Percentiles rank a stretch among this genome's conserved stretches.
These are phyloP conservation scores for Stegastes partitus DNA, from an alignment of 2,113 vertebrate species.

Conservation along the genomic window DNA sequence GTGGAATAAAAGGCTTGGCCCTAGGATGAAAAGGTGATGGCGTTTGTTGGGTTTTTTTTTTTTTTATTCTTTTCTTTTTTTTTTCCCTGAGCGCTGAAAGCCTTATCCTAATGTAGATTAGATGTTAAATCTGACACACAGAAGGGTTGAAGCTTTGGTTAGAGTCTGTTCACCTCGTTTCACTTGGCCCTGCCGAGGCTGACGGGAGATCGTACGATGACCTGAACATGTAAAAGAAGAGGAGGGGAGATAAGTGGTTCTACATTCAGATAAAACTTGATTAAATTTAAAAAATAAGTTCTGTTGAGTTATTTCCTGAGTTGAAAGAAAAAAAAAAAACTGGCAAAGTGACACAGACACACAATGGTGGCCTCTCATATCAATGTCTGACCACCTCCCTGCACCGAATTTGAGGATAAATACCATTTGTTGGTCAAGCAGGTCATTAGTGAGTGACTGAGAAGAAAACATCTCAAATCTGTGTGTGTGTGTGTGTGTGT, in stretches of 20 bases:
- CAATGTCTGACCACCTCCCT: slow-evolving; percentile 35
- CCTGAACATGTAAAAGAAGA: slow-evolving; percentile 7
- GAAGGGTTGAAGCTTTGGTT: slow-evolving; percentile 68
- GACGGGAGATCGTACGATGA: slow-evolving; percentile 19
- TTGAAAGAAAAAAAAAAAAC: not conserved
- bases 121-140: slow-evolving; percentile 79
- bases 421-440: slow-evolving; percentile 77
- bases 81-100: slow-evolving; percentile 65
- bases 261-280: not conserved
- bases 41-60: too few species aligned
- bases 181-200: slow-evolving; percentile 58
- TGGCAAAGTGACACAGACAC: not conserved
- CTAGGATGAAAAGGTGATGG: slow-evolving; percentile 81
- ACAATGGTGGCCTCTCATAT: not conserved
- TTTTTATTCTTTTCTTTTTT: slow-evolving; percentile 51
- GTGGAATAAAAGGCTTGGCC: slow-evolving; percentile 74
- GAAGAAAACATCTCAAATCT: slow-evolving; percentile 58
- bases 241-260: not conserved
- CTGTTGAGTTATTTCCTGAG: not conserved
- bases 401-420: slow-evolving; percentile 64
- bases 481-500: slow-evolving; percentile 49
- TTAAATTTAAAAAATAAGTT: not conserved
- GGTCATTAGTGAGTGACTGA: slow-evolving; percentile 75
- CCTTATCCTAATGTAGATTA: slow-evolving; percentile 85
- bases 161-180: slow-evolving; percentile 72